Percentiles rank a stretch among this genome's conserved stretches.
Conservation (phyloP, 35 echinoderm and acorn worm genomes). For the Ptychodera flava region DNA sequence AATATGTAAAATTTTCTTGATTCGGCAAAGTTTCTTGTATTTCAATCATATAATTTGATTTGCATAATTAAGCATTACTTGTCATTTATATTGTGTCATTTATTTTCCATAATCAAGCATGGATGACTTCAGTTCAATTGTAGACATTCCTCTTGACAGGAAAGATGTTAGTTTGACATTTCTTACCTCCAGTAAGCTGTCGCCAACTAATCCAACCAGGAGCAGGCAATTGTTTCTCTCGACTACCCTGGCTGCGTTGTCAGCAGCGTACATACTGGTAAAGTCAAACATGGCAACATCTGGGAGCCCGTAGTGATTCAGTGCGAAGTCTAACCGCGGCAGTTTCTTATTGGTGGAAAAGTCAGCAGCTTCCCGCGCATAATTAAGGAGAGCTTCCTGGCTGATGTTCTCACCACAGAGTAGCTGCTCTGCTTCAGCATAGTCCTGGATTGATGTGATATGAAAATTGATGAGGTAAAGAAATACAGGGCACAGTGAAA, state of each 20-base stretch:
- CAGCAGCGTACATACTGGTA: slow-evolving; percentile 16
- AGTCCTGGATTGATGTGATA: slow-evolving; percentile 21
- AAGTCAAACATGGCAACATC: slow-evolving; percentile 47
- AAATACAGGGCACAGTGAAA: neutral
- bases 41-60: too few relatives aligned
- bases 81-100: neutral
- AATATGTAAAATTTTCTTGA: too few relatives aligned
- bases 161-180: neutral
- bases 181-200: slow-evolving; percentile 18
- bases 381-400: slow-evolving; percentile 6
- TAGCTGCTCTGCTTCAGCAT: slow-evolving; percentile 4
- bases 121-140: neutral
- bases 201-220: slow-evolving; percentile 17
- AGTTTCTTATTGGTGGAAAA: slow-evolving; percentile 21
- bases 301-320: slow-evolving; percentile 7
- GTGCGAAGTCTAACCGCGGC: slow-evolving; percentile 27
- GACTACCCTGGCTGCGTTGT: neutral
- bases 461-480: neutral
- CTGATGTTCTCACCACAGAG: slow-evolving; percentile 12
- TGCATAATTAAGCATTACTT: too few relatives aligned
- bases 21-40: too few relatives aligned
- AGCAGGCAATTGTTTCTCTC: slow-evolving; percentile 13
- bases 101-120: neutral
- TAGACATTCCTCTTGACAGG: neutral
- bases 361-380: slow-evolving; percentile 11